phyloP scores from a whole-genome alignment of 2,113 vertebrate species.

The Microcebus tavaratra region DNA sequence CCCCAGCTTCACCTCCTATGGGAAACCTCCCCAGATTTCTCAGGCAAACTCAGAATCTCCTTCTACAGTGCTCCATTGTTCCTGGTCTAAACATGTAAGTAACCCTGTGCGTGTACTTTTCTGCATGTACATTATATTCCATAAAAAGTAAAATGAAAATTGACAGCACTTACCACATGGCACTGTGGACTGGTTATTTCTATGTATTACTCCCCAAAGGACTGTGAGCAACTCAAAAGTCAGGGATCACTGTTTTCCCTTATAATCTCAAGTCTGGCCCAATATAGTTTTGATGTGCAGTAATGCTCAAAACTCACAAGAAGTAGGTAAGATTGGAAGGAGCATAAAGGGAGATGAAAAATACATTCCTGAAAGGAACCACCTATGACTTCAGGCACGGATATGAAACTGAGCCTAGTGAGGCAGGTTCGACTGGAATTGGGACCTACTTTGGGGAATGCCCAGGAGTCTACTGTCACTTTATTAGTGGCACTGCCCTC shows the following conservation, averaged over 20 bases:
- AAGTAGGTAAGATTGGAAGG: background rate
- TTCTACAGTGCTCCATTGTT: accelerated
- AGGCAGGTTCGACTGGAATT: background rate
- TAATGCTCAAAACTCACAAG: background rate
- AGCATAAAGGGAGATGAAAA: background rate
- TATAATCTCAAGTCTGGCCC: background rate
- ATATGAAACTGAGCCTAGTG: background rate
- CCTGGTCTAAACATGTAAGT: background rate
- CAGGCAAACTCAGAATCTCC: background rate
- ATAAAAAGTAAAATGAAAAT: background rate
- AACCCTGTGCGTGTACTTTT: background rate
- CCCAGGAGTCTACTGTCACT: background rate
- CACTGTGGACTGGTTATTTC: background rate
- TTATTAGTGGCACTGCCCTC: background rate
- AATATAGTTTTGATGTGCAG: background rate
- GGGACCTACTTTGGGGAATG: no score
- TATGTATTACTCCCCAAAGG: background rate
- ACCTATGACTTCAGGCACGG: background rate
- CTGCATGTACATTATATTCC: background rate
- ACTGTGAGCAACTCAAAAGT: background rate
- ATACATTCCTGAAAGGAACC: background rate
- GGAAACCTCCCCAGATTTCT: background rate
- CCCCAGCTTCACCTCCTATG: background rate
- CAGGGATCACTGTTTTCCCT: background rate
- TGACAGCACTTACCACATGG: background rate